Conservation (phyloP, 2,888 invertebrate genomes). For the Cordilura impudica region DNA sequence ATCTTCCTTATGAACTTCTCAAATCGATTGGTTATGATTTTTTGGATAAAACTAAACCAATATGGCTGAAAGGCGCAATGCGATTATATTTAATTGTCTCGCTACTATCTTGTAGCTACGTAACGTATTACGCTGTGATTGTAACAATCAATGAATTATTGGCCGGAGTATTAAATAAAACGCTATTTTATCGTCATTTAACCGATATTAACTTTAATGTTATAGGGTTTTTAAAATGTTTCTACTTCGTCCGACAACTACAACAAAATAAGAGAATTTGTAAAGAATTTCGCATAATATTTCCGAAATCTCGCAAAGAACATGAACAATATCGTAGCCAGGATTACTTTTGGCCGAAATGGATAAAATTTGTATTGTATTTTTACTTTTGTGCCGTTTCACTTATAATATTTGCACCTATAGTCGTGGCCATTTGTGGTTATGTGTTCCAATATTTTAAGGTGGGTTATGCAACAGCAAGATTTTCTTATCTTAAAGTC, state of each 20-base stretch:
- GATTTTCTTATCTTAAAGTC: constrained; percentile 3
- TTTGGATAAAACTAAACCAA: constrained; percentile 15
- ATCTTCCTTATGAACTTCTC: neutral
- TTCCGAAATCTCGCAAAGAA: neutral
- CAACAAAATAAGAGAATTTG: neutral
- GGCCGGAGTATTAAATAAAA: neutral
- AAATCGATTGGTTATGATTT: constrained; percentile 7
- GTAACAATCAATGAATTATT: neutral
- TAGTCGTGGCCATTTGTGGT: neutral
- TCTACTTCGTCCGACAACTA: neutral
- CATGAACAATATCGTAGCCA: neutral
- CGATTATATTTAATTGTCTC: neutral
- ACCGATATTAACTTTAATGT: neutral
- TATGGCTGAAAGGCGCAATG: neutral
- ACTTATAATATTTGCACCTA: neutral
- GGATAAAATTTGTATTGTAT: neutral
- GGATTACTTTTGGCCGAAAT: neutral
- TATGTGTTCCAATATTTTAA: neutral
- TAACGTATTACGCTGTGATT: neutral
- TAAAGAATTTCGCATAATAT: neutral
- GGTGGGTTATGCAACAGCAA: neutral
- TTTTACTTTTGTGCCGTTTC: neutral
- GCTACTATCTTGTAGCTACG: neutral
- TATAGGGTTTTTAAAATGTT: neutral
- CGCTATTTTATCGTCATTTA: neutral